Conservation (phyloP, 2,797 vertebrate species). For the Melanotaenia maccullochi region DNA sequence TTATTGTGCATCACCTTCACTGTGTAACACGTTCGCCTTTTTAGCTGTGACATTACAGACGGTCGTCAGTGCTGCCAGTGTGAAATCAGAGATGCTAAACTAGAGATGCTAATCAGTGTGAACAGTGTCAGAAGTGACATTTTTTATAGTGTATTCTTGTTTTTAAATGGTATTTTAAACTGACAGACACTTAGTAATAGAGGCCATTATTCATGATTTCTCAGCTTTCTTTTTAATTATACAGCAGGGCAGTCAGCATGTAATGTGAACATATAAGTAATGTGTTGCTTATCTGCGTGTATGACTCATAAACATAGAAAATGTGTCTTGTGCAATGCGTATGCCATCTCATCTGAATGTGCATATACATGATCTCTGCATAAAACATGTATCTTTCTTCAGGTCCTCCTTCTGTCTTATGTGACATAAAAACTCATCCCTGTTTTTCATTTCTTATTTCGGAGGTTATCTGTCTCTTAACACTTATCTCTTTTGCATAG, state of each 20-base stretch:
- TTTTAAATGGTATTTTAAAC: constrained; percentile 13
- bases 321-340: not conserved
- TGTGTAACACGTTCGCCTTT: constrained; percentile 1
- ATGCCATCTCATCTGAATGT: not conserved
- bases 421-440: constrained; percentile 24
- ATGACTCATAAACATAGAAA: not conserved
- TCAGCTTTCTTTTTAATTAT: no score
- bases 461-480: constrained; percentile 16
- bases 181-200: not conserved
- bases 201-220: not conserved
- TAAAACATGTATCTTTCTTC: constrained; percentile 6
- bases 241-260: no score
- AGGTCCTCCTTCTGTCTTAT: constrained; percentile 9
- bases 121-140: not conserved
- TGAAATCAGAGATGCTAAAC: not conserved
- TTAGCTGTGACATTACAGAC: not conserved
- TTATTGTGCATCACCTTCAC: constrained; percentile 17
- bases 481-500: constrained; percentile 23
- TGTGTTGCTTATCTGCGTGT: not conserved
- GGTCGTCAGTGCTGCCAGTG: not conserved
- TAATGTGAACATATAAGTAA: not conserved
- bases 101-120: not conserved
- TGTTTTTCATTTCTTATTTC: constrained; percentile 5
- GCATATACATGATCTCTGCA: constrained; percentile 3
- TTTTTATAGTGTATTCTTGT: not conserved